Evolutionary conservation across 92 coral and sea anemone species (phyloP), one percentile per base, ranked within the genome.

Genomic region (Siderastrea siderea): DNA sequence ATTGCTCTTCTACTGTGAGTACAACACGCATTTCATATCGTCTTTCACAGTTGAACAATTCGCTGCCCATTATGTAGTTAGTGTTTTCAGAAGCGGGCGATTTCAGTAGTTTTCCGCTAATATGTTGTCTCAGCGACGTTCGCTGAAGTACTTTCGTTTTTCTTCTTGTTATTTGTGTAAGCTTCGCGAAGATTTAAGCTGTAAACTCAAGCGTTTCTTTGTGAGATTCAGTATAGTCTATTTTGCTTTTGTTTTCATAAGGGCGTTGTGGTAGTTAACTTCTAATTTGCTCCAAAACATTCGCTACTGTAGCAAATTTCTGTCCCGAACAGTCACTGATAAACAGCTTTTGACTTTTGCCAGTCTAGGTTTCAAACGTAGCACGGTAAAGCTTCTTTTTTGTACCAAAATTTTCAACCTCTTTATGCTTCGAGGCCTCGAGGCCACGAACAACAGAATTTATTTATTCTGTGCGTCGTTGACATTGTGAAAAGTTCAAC

Each of bases 391-490:
- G 13, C 26, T 1, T 68, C 43, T 14, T 73, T 19, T 58, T 7
- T 70, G 47, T 6, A 59, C 61, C 63, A 38, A 55, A 72, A 55
- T 58, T 48, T 81, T 81, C 9, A 38, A 59, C 14, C 53, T 47
- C 13, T 44, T 62, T 59, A 71, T 48, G 68, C 59, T 43, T 74
- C 78, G 54, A 72, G 79, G 80, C 72, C 59, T 83, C 80, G 61
- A 43, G 53, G 59, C 80, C 47, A 48, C 80, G 52, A 72, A 60
- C 80, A 83, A 73, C 87, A 58, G 78, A 83, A 83, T 83, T 83
- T 57, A 83, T 83, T 83, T 83, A 13, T n/a, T 26, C 11, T 15
- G 48, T 63, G 87, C 62, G 54, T 59, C 80, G 80, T 52, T 74
- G 60, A 62, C 73, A 83, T 47, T 73, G 79, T 72, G 62, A 63